Base-by-base conservation (phyloP, 2,113 vertebrate genomes). In the Urocynchramus pylzowi region DNA sequence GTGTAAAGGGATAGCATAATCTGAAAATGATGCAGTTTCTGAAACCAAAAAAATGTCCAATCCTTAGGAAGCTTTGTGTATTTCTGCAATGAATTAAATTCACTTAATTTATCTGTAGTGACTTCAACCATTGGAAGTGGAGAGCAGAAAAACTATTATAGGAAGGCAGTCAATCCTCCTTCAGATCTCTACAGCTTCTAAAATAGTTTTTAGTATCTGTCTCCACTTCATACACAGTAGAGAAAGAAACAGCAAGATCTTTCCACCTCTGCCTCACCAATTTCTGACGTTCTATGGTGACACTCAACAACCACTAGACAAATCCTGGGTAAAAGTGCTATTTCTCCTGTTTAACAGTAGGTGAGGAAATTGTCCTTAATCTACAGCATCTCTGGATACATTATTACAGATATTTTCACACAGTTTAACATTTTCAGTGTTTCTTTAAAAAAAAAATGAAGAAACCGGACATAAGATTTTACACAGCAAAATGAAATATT, bases 111-210 rank as follows among this genome's bases (percentile, higher is more conserved):
- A 41, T 30, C 41, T 37, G 6, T 16, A n/a, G 27, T 70, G 27
- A 47, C 54, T 60, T 79, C 37, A 64, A 24, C 23, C 7, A 5
- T 44, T 68, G 59, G 64, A 93, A 73, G 60, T 0, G 0, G 2
- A 60, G 18, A 92, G 67, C n/a, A 67, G 3, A 2, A 0, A 64
- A 78, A 77, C 39, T 80, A 10, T 69, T 52, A 22, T 2, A 80
- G 44, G n/a, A 87, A 89, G 2, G 26, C 21, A 82, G 45, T 87
- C 18, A 75, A n/a, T 81, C 11, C n/a, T 77, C 28, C 65, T 63
- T 42, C 47, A 31, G 13, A 10, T 59, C 23, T 57, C 47, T 63
- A n/a, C 30, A 68, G 22, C 27, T 81, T 71, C 60, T 75, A 56
- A 89, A 93, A 82, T 57, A 60, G 5, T 16, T 80, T 84, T 86